Conservation (phyloP, 1,140 invertebrate genomes). For the Drosophila takahashii region DNA sequence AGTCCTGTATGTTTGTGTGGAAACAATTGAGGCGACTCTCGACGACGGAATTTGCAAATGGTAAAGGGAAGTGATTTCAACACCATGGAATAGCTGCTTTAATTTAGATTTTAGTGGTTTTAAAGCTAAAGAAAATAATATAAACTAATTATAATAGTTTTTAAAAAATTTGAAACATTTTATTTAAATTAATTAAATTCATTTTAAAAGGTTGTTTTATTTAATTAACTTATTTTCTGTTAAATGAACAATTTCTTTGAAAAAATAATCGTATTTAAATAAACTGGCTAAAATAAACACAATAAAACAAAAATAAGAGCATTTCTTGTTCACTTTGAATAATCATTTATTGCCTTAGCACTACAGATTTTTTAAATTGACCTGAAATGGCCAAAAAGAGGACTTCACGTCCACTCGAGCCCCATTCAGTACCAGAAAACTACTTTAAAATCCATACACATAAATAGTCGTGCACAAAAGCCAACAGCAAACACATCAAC, state of each 20-base stretch:
- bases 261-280: neutral
- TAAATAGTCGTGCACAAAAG: slow-evolving; percentile 33
- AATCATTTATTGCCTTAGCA: neutral
- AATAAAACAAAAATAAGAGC: neutral
- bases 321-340: neutral
- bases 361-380: slow-evolving; percentile 36
- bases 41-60: slow-evolving; percentile 9
- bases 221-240: too few relatives aligned
- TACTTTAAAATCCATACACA: slow-evolving; percentile 52
- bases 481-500: slow-evolving; percentile 13
- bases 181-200: neutral
- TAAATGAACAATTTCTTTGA: too few relatives aligned
- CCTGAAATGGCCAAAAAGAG: slow-evolving; percentile 50
- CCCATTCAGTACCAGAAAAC: slow-evolving; percentile 19
- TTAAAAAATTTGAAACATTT: neutral
- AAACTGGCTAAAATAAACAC: neutral
- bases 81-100: neutral
- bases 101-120: slow-evolving; percentile 7
- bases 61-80: neutral
- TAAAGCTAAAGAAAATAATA: neutral
- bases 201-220: too few relatives aligned
- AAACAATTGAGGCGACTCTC: slow-evolving; percentile 62
- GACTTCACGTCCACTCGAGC: slow-evolving; percentile 38
- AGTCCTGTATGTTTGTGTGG: slow-evolving; percentile 32
- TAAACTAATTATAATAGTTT: neutral